Evolutionary conservation across 2,113 vertebrate species (phyloP).

Genomic region (Sphaerodactylus townsendi): DNA sequence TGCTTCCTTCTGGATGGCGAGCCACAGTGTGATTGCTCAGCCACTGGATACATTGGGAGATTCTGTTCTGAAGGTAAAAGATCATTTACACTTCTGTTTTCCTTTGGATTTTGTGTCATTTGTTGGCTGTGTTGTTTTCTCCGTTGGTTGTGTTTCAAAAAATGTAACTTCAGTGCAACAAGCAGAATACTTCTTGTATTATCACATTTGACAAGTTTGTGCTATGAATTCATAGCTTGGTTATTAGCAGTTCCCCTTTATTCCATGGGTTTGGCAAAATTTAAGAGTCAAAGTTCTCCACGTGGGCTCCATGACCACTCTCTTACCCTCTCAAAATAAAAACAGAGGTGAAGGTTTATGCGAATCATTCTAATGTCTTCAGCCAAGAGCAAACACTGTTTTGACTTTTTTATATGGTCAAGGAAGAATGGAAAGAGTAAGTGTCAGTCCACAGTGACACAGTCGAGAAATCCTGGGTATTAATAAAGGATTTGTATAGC

Average conservation of each 20-base stretch:
- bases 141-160: neutral
- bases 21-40: slow-evolving; percentile 92
- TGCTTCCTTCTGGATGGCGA: slow-evolving; percentile 91
- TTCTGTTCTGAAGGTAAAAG: slow-evolving; percentile 96
- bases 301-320: neutral
- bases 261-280: neutral
- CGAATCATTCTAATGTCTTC: slow-evolving; percentile 5
- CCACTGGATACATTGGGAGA: slow-evolving; percentile 90
- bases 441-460: no score
- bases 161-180: neutral
- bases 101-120: slow-evolving; percentile 6
- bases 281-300: neutral
- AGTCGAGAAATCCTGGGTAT: no score
- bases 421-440: slow-evolving; percentile 16
- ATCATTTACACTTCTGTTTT: neutral
- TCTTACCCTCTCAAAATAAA: slow-evolving; percentile 29
- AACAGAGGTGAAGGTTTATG: neutral
- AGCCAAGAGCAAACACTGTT: neutral
- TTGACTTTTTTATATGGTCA: slow-evolving; percentile 15
- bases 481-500: neutral
- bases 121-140: neutral
- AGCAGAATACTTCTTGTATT: neutral
- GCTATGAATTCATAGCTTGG: neutral
- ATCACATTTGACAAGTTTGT: neutral
- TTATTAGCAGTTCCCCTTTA: neutral